Conservation (phyloP, 2,888 invertebrate species). For the Eurois occulta region DNA sequence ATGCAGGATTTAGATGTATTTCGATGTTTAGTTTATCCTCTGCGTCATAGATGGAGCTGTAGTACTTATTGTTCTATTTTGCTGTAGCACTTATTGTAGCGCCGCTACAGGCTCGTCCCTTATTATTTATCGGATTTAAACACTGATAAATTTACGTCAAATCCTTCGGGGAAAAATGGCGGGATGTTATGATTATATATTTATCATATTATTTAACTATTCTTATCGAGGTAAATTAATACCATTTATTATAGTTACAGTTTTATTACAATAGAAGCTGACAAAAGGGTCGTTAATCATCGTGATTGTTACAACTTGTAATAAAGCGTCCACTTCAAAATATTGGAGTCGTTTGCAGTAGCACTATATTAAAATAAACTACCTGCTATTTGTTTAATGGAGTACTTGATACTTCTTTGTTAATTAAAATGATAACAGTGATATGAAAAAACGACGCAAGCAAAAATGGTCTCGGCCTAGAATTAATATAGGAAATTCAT, state of each 20-base stretch:
- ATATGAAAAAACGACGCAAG: neutral
- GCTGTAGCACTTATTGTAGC: too few species aligned
- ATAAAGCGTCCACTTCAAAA: slow-evolving; percentile 26
- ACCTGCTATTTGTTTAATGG: slow-evolving; percentile 2
- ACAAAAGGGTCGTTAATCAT: slow-evolving; percentile 22
- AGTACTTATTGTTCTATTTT: too few species aligned
- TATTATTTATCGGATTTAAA: neutral
- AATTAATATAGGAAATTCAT: too few species aligned
- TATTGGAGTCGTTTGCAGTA: slow-evolving; percentile 13
- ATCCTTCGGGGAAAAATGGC: neutral
- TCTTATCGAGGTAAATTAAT: slow-evolving; percentile 33
- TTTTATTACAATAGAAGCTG: slow-evolving; percentile 26
- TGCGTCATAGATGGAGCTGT: too few species aligned
- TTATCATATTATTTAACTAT: slow-evolving; percentile 5
- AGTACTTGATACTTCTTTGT: neutral
- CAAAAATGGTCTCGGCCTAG: neutral
- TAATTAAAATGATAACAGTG: neutral
- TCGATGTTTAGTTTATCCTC: too few species aligned
- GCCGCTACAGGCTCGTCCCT: too few species aligned
- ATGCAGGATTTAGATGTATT: too few species aligned
- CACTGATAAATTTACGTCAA: neutral
- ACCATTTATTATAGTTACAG: slow-evolving; percentile 24
- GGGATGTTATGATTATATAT: neutral
- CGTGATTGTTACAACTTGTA: slow-evolving; percentile 21
- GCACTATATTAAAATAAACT: slow-evolving; percentile 11